Percentiles rank a stretch among this genome's conserved stretches.
These are phyloP conservation scores for Drosophila fuyamai DNA, from an alignment of 1,140 invertebrate species.

Conservation along the genomic window DNA sequence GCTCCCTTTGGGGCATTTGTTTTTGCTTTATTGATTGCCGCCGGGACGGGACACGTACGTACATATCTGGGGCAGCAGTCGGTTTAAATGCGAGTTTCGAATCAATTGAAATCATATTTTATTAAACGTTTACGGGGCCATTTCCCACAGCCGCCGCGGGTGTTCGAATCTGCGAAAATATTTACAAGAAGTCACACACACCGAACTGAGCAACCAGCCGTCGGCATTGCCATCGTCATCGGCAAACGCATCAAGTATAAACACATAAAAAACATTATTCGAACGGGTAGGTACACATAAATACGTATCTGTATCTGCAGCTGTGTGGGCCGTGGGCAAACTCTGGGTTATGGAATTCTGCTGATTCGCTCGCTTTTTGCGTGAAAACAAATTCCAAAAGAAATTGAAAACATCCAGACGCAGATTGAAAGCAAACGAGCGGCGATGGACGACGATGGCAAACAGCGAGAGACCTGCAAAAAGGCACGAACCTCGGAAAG, in stretches of 20 bases:
- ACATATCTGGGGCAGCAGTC: constrained; percentile 55
- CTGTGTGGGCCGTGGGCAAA: constrained; percentile 6
- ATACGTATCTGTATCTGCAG: constrained; percentile 24
- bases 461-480: constrained; percentile 56
- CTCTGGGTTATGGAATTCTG: constrained; percentile 19
- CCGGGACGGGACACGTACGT: constrained; percentile 13
- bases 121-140: constrained; percentile 79
- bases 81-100: constrained; percentile 73
- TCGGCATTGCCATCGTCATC: constrained; percentile 46
- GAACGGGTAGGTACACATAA: constrained; percentile 24
- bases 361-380: constrained; percentile 48
- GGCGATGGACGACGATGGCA: constrained; percentile 29
- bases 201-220: constrained; percentile 20
- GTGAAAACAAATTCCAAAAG: constrained; percentile 73
- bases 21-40: constrained; percentile 76
- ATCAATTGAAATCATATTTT: constrained; percentile 82
- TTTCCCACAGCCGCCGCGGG: constrained; percentile 69
- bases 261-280: constrained; percentile 62
- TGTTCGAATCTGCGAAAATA: constrained; percentile 57
- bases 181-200: constrained; percentile 67
- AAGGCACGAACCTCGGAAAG: constrained; percentile 53
- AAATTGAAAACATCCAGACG: constrained; percentile 73
- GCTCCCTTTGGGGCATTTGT: constrained; percentile 43
- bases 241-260: constrained; percentile 68
- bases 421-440: constrained; percentile 71